Evolutionary conservation across 1,140 invertebrate genomes (phyloP), one percentile per base, ranked within the genome.

Genomic region (Mercenaria mercenaria): DNA sequence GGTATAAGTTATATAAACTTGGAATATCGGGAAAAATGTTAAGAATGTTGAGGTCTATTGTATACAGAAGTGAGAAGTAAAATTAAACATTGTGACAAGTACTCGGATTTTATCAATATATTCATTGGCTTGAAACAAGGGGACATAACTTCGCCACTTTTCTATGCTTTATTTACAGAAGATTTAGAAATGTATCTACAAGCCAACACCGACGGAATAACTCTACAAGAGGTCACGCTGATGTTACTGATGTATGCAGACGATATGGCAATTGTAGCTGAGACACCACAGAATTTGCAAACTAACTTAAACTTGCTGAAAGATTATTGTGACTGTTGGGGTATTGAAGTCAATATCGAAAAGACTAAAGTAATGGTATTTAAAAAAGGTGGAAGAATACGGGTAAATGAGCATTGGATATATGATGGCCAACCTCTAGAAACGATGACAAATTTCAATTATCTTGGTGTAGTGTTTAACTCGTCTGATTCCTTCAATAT

Each of bases 341-440:
- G 80, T 56, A 64, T n/a, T n/a, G n/a, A n/a, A n/a, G n/a, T n/a
- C n/a, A 64, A 80, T 80, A 37, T n/a, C 15, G 29, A 8, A 23
- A 80, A 29, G 50, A 80, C 90, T 26, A 88, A 87, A 74, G 74
- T 82, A 29, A 47, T 91, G n/a, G 64, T 90, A 41, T 85, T 84
- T 59, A 26, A 50, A 47, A 47, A 79, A 79, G 15, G 52, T 47
- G 90, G 79, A 29, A 43, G 6, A 4, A 23, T 91, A 50, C 39
- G 37, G 43, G 37, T 76, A 29, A 61, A 72, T 67, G 90, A 82
- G 59, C 79, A 64, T 18, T 81, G 83, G 76, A 72, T 23, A 26
- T 91, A 82, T 67, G 41, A 91, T 83, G 67, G 59, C 23, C 29
- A 47, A 69, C 2, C 47, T n/a, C 11, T 87, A n/a, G 79, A 88